Percentiles rank a stretch among this genome's conserved stretches.
phyloP scores from a whole-genome alignment of 2,797 vertebrate species.

The Lophius americanus region DNA sequence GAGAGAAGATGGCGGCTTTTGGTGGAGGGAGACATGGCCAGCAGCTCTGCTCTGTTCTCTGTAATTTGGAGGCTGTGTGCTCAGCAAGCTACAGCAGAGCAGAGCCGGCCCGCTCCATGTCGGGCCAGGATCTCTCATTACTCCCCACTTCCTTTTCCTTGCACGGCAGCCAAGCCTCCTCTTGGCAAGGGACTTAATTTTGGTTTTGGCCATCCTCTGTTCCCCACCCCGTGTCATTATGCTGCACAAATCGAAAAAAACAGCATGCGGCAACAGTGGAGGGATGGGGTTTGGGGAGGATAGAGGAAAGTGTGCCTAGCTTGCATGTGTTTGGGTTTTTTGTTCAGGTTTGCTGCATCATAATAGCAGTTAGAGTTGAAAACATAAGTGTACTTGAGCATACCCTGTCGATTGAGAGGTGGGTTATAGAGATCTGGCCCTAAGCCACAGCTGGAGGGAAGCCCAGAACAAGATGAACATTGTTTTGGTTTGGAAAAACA shows the following conservation, averaged over 20 bases:
- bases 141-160: constrained; percentile 92
- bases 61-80: constrained; percentile 77
- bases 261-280: constrained; percentile 51
- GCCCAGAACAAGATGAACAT: constrained; percentile 79
- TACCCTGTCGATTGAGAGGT: constrained; percentile 46
- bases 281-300: constrained; percentile 39
- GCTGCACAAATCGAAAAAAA: constrained; percentile 88
- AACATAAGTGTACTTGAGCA: constrained; percentile 39
- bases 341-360: constrained; percentile 5
- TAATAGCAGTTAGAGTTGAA: constrained; percentile 14
- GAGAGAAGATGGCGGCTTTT: constrained; percentile 76
- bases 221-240: constrained; percentile 95
- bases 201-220: constrained; percentile 90
- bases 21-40: constrained; percentile 69
- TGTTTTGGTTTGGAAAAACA: constrained; percentile 68
- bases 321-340: constrained; percentile 22
- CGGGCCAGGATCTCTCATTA: constrained; percentile 87
- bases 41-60: constrained; percentile 82
- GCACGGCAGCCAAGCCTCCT: constrained; percentile 86
- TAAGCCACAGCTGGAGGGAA: constrained; percentile 60
- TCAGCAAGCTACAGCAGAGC: constrained; percentile 71
- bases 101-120: constrained; percentile 71
- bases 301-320: constrained; percentile 29
- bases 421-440: constrained; percentile 53
- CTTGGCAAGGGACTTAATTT: constrained; percentile 88